Evolutionary conservation across 2,888 invertebrate genomes (phyloP).

Genomic region (Cryptocephalus moraei): DNA sequence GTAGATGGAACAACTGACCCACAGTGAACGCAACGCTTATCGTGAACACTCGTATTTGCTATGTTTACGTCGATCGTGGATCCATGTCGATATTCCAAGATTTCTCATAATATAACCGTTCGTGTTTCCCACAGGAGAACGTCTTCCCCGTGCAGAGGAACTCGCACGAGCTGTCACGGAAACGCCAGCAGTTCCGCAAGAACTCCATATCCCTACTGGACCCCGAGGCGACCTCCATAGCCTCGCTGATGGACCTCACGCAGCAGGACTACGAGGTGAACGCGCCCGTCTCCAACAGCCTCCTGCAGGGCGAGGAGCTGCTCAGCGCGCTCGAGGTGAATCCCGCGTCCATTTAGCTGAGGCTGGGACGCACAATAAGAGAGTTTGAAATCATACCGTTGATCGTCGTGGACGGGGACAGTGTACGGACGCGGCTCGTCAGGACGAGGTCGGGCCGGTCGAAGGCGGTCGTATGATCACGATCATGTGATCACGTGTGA

Average conservation of each 20-base stretch:
- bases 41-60: no score
- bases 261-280: conserved; percentile 46
- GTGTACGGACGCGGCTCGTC: neutral
- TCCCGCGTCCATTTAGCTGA: conserved; percentile 31
- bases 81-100: no score
- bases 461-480: no score
- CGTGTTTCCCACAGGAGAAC: conserved; percentile 4
- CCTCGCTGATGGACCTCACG: conserved; percentile 40
- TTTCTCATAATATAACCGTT: neutral
- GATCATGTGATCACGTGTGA: no score
- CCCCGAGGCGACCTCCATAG: conserved; percentile 34
- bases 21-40: no score
- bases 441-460: no score
- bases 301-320: conserved; percentile 42
- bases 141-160: conserved; percentile 1
- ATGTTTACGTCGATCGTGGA: no score
- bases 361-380: conserved; percentile 10
- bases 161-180: conserved; percentile 10
- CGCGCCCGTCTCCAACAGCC: conserved; percentile 38
- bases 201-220: conserved; percentile 37
- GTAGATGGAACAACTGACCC: no score
- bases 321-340: conserved; percentile 42
- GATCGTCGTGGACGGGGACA: conserved; percentile 20
- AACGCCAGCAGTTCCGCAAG: conserved; percentile 26
- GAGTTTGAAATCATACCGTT: conserved; percentile 20